phyloP scores from a whole-genome alignment of 2,888 invertebrate species.

The Metellina segmentata region DNA sequence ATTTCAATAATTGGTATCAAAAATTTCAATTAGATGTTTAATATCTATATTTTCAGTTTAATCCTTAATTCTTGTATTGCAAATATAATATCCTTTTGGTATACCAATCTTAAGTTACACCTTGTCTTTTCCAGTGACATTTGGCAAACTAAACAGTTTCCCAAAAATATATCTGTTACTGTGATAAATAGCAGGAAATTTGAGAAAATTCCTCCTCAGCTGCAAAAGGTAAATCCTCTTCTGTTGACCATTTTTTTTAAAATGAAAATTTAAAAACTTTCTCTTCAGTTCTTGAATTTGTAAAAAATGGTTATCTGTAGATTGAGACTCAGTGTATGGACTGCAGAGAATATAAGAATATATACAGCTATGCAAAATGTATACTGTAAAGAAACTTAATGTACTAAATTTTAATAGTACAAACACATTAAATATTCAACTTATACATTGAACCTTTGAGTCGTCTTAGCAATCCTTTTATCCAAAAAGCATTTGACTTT shows the following conservation, averaged over 20 bases:
- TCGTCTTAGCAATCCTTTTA: no score
- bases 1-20: not conserved
- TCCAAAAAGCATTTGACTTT: no score
- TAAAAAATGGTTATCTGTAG: not conserved
- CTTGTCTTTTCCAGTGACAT: constrained; percentile 47
- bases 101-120: not conserved
- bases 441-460: no score
- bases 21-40: not conserved
- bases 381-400: no score
- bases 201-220: constrained; percentile 61
- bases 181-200: constrained; percentile 63
- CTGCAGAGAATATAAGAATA: no score
- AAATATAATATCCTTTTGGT: not conserved
- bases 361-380: no score
- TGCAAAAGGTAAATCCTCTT: constrained; percentile 42
- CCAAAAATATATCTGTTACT: constrained; percentile 65
- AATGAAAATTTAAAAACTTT: not conserved
- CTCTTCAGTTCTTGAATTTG: not conserved
- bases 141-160: constrained; percentile 62
- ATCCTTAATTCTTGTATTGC: not conserved
- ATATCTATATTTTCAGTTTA: not conserved
- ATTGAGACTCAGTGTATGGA: no score
- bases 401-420: no score
- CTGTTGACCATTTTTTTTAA: not conserved
- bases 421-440: no score